Evolutionary conservation across 2,797 vertebrate species (phyloP).

Genomic region (Myripristis jacobus): DNA sequence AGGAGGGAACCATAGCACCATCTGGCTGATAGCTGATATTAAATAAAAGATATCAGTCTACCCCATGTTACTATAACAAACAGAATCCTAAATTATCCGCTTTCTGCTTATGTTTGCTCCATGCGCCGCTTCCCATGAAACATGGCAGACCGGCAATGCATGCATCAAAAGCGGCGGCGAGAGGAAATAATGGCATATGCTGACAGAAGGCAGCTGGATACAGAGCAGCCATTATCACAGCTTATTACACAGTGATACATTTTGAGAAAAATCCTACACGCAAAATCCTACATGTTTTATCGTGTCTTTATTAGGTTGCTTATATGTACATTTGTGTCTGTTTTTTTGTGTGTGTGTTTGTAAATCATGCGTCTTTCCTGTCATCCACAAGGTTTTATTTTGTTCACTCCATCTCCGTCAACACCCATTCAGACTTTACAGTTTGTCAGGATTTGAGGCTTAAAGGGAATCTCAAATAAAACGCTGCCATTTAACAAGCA

Average conservation of each 20-base stretch:
- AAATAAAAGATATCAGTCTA: too few species aligned
- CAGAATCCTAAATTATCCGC: too few species aligned
- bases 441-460: not conserved
- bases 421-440: not conserved
- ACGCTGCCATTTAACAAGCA: not conserved
- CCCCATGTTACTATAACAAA: too few species aligned
- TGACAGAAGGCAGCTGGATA: too few species aligned
- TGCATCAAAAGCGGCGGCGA: too few species aligned
- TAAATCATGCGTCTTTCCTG: conserved; percentile 34
- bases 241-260: conserved; percentile 10
- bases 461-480: not conserved
- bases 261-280: too few species aligned
- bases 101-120: too few species aligned
- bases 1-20: too few species aligned
- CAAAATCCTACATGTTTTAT: conserved; percentile 63
- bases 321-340: conserved; percentile 31
- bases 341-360: conserved; percentile 43
- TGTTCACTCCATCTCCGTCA: conserved; percentile 2
- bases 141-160: too few species aligned
- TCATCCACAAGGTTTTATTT: conserved; percentile 21
- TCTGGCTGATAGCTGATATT: too few species aligned
- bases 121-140: too few species aligned
- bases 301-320: conserved; percentile 28
- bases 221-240: not conserved
- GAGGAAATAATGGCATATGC: too few species aligned